These are phyloP conservation scores for Myotis lucifugus DNA, from an alignment of 2,113 vertebrate genomes.

Conservation along the genomic window DNA sequence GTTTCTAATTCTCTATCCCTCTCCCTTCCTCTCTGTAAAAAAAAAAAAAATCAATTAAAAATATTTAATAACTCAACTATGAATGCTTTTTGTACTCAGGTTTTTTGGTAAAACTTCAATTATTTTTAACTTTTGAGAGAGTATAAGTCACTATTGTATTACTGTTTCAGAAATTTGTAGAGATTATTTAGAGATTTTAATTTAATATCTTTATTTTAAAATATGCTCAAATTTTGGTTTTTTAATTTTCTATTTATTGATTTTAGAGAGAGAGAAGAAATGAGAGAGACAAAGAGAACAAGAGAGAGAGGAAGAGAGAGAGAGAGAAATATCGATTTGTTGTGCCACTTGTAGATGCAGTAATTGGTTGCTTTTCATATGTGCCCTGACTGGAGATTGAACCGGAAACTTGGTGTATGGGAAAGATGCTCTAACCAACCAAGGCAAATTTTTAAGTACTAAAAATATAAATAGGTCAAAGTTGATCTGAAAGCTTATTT, in stretches of 20 bases:
- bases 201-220: conserved; percentile 38
- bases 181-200: conserved; percentile 1
- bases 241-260: neutral
- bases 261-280: neutral
- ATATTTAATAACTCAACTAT: neutral
- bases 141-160: neutral
- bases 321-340: neutral
- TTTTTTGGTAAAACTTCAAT: neutral
- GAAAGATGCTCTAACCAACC: neutral
- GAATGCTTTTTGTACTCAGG: neutral
- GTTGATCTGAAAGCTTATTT: neutral
- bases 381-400: neutral
- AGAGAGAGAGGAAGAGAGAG: neutral
- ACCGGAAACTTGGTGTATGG: neutral
- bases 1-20: too few species aligned
- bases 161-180: conserved; percentile 6
- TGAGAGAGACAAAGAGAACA: neutral
- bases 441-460: conserved; percentile 13
- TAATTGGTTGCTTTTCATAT: neutral
- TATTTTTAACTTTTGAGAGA: conserved; percentile 11
- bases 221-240: conserved; percentile 22
- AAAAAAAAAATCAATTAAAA: too few species aligned
- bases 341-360: neutral
- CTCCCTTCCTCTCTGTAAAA: too few species aligned
- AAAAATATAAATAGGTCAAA: conserved; percentile 37